Conservation (phyloP, 2,888 invertebrate genomes). For the Brachycybe producta region DNA sequence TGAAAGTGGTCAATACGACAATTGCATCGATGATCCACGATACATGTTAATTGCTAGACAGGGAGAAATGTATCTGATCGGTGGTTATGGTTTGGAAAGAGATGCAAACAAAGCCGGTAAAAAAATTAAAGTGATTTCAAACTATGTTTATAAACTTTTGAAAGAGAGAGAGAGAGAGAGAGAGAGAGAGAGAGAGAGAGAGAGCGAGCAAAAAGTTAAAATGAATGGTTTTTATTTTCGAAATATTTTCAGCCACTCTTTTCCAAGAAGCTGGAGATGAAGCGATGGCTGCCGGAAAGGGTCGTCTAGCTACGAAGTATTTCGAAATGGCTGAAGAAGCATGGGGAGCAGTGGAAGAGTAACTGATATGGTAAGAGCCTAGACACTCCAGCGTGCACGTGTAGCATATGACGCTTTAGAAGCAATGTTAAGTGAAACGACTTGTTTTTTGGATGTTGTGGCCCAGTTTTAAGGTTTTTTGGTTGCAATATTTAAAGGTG, state of each 20-base stretch:
- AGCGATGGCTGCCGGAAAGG: constrained; percentile 43
- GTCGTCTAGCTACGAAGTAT: constrained; percentile 41
- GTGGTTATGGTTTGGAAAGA: constrained; percentile 36
- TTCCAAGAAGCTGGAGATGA: constrained; percentile 42
- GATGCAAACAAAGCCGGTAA: constrained; percentile 37
- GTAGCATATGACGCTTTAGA: too few relatives aligned
- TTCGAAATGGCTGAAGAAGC: constrained; percentile 39
- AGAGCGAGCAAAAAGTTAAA: neutral
- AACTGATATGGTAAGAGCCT: too few relatives aligned
- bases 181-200: too few relatives aligned
- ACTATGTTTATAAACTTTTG: neutral
- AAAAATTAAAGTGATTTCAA: neutral
- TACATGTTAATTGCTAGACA: constrained; percentile 37
- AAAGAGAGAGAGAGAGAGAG: too few relatives aligned
- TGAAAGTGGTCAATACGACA: constrained; percentile 31
- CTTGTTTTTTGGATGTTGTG: too few relatives aligned
- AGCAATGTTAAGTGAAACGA: too few relatives aligned
- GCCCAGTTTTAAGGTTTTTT: too few relatives aligned
- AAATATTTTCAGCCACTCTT: constrained; percentile 34
- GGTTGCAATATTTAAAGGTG: too few relatives aligned
- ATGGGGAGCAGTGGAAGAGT: constrained; percentile 28
- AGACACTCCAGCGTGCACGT: too few relatives aligned
- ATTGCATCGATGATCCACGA: constrained; percentile 33
- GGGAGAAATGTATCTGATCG: constrained; percentile 38
- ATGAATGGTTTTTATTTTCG: neutral